These are phyloP conservation scores for Drosophila insularis DNA, from an alignment of 1,140 invertebrate genomes.

Conservation along the genomic window DNA sequence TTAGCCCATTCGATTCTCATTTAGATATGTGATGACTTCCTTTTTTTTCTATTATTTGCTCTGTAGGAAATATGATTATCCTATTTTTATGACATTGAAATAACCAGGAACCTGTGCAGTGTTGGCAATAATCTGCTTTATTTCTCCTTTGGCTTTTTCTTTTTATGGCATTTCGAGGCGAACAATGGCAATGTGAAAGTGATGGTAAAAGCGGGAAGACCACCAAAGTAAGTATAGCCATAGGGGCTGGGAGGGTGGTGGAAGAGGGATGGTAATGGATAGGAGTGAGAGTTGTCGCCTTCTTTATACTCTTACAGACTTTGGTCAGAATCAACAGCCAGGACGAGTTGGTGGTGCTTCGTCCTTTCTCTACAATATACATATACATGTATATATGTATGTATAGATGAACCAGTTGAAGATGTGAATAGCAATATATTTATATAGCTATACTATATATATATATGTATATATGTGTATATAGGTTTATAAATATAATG, in stretches of 20 bases:
- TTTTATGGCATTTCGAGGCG: neutral
- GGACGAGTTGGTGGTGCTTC: neutral
- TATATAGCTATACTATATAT: constrained; percentile 2
- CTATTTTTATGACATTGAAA: constrained; percentile 6
- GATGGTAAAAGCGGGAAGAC: neutral
- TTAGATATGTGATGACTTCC: neutral
- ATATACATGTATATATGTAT: constrained; percentile 3
- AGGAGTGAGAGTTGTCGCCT: neutral
- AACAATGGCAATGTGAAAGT: constrained; percentile 4
- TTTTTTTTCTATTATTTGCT: too few relatives aligned
- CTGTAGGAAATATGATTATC: neutral
- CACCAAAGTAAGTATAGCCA: too few relatives aligned
- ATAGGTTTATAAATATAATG: too few relatives aligned
- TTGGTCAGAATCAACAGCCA: constrained; percentile 33
- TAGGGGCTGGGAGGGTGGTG: too few relatives aligned
- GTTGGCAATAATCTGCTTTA: constrained; percentile 4
- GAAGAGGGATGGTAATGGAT: too few relatives aligned
- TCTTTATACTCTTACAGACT: neutral
- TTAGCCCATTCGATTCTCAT: neutral
- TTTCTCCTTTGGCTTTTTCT: neutral
- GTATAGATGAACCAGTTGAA: neutral
- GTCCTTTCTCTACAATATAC: neutral
- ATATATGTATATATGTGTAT: constrained; percentile 25
- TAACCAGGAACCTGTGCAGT: neutral
- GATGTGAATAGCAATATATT: neutral